Evolutionary conservation across 2,113 vertebrate species (phyloP), one percentile per base, ranked within the genome.

Genomic region (Platanista minor): DNA sequence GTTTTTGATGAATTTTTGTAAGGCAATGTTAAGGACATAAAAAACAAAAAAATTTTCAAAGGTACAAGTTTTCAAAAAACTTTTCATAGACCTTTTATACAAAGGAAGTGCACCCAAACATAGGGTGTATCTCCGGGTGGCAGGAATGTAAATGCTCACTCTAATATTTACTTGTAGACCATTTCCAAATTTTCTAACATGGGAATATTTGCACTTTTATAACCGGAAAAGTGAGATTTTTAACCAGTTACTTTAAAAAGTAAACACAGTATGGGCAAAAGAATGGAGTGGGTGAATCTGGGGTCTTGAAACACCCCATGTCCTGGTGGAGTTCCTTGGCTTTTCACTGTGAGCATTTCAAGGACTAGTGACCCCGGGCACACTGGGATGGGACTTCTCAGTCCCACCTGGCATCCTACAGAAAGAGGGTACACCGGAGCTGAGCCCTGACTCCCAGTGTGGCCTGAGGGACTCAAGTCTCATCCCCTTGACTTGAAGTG

Each of bases 201-300:
- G 80, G 33, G 21, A 89, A 69, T 31, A 84, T 6, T 39, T 89
- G 21, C 36, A 54, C 64, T 66, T 94, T 71, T 33, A 41, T 67
- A 66, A 87, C 29, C 11, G 46, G 78, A 88, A 95, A 96, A 93
- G n/a, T 0, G 4, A 87, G 49, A 33, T 87, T 80, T 94, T 96
- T 27, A 71, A 49, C 43, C 43, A 87, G n/a, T 59, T 49, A 41
- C 57, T 57, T 71, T 36, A 82, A 59, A 91, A 97, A 49, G n/a
- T 61, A 89, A 93, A 71, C 25, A n/a, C 13, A 52, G 27, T 6
- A 18, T 29, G 29, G 57, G 39, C 83, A 82, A 66, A 93, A 67
- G 29, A 85, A 77, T n/a, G 25, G 52, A 62, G n/a, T 33, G 41
- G 27, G 18, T n/a, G 17, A 21, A 8, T 86, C 62, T 36, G 18